phyloP scores from a whole-genome alignment of 2,888 invertebrate genomes.

The Heterodera filipjevi region DNA sequence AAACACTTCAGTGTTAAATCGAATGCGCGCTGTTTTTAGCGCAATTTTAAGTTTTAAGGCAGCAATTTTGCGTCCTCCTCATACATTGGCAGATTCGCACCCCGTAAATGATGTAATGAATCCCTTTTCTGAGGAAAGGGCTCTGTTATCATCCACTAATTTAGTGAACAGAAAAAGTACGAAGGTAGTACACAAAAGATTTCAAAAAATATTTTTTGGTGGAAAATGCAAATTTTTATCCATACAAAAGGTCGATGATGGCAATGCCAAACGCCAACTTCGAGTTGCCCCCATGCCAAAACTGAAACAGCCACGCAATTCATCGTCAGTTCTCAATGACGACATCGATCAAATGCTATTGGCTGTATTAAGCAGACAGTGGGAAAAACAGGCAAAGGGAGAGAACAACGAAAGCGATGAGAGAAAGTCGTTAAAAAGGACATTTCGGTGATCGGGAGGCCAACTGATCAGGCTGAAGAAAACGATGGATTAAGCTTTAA shows the following conservation, averaged over 20 bases:
- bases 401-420: neutral
- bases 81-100: too few species aligned
- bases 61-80: too few species aligned
- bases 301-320: neutral
- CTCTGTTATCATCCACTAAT: too few species aligned
- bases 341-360: conserved; percentile 2
- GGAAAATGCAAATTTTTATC: too few species aligned
- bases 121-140: too few species aligned
- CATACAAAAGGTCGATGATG: too few species aligned
- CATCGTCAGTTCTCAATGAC: neutral
- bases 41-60: too few species aligned
- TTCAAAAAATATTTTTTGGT: too few species aligned
- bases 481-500: neutral
- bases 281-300: neutral
- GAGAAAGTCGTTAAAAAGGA: neutral
- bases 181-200: too few species aligned
- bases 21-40: too few species aligned
- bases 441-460: conserved; percentile 16
- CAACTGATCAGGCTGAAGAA: neutral
- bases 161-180: too few species aligned
- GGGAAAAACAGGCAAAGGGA: neutral
- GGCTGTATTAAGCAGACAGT: neutral
- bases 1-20: too few species aligned
- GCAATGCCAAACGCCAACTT: neutral
- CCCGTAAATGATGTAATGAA: neutral